Percentiles rank a stretch among this genome's conserved stretches.
These are phyloP conservation scores for Ctenomys sociabilis DNA, from an alignment of 2,113 vertebrate genomes.

Conservation along the genomic window DNA sequence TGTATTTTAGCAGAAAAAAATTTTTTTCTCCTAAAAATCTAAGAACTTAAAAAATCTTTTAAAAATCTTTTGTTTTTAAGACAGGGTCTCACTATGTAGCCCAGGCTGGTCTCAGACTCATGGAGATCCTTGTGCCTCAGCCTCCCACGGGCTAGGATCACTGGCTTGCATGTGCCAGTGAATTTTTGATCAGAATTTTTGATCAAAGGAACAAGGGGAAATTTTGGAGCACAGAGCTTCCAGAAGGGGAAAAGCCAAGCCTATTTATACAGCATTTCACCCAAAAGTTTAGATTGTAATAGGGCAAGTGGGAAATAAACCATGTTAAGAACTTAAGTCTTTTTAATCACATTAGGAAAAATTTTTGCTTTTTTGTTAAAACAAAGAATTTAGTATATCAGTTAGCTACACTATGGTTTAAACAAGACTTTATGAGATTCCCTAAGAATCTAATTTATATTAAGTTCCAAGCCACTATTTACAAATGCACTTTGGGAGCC, in stretches of 20 bases:
- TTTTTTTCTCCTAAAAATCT: conserved; percentile 43
- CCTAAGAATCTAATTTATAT: conserved; percentile 55
- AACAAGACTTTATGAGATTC: conserved; percentile 60
- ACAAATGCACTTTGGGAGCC: conserved; percentile 63
- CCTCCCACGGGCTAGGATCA: not conserved
- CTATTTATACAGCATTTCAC: not conserved
- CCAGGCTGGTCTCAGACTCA: not conserved
- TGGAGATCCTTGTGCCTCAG: not conserved
- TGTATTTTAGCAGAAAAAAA: not conserved
- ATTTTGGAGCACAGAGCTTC: conserved; percentile 16
- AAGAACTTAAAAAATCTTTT: not conserved
- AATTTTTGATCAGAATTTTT: not conserved
- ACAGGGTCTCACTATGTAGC: not conserved
- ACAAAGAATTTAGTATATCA: not conserved
- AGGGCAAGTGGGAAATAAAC: not conserved
- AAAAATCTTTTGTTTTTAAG: not conserved
- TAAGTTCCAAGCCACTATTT: conserved; percentile 71
- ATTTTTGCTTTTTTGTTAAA: conserved; percentile 48
- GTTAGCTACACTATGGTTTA: conserved; percentile 49
- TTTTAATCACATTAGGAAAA: conserved; percentile 44
- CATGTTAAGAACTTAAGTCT: not conserved
- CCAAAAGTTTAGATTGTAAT: not conserved
- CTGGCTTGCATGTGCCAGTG: not conserved
- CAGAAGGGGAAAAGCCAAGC: not conserved
- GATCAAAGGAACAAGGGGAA: not conserved